phyloP scores from a whole-genome alignment of 2,797 vertebrate genomes.

The Lithobates pipiens region DNA sequence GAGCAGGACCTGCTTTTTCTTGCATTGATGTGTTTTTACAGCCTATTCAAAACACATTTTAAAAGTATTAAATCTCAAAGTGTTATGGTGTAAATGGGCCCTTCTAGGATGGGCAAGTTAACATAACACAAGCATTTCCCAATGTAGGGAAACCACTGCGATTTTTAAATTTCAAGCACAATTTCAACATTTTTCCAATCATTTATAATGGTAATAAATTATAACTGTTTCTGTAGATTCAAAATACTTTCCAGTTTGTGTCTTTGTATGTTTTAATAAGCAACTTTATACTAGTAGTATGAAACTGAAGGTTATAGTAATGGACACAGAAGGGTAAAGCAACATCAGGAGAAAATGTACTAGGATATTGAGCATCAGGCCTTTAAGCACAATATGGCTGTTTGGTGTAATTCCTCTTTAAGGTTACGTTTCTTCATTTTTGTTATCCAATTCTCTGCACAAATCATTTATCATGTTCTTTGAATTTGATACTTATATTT shows the following conservation, averaged over 20 bases:
- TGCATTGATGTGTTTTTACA: too few relatives aligned
- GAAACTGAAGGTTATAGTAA: neutral
- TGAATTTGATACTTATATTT: neutral
- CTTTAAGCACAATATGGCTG: constrained; percentile 6
- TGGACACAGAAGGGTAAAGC: neutral
- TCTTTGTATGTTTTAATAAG: neutral
- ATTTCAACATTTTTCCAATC: neutral
- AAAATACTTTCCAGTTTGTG: neutral
- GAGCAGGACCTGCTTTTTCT: too few relatives aligned
- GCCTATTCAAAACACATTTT: too few relatives aligned
- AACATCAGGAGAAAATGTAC: neutral
- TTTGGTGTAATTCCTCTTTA: neutral
- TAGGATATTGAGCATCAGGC: neutral
- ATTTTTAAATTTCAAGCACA: neutral
- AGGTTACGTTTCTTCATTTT: neutral
- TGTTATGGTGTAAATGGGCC: too few relatives aligned
- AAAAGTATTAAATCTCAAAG: too few relatives aligned
- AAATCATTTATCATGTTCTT: neutral
- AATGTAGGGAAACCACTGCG: too few relatives aligned
- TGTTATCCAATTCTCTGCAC: neutral
- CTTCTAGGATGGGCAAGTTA: too few relatives aligned
- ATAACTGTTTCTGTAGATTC: neutral
- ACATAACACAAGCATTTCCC: too few relatives aligned
- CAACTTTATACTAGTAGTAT: neutral
- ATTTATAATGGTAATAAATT: too few relatives aligned